Evolutionary conservation across 2,888 invertebrate genomes (phyloP).

Genomic region (Cataglyphis rosenhaueri): DNA sequence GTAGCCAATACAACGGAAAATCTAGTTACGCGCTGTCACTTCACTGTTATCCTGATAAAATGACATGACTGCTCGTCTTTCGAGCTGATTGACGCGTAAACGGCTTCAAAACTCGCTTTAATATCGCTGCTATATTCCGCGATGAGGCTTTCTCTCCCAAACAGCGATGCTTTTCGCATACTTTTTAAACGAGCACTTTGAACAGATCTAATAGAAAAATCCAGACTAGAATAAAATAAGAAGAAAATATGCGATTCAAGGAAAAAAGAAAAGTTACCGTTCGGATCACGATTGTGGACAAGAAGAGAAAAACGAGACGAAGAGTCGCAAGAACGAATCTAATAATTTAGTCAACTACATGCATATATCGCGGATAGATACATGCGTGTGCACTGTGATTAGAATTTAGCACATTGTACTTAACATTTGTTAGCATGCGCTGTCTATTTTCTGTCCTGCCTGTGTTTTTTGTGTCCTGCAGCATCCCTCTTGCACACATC

Average conservation of each 20-base stretch:
- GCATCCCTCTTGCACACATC: conserved; percentile 32
- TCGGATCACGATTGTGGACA: conserved; percentile 46
- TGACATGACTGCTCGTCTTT: conserved; percentile 30
- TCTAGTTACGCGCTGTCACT: conserved; percentile 20
- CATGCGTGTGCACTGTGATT: neutral
- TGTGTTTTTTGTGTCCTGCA: conserved; percentile 18
- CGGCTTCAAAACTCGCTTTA: conserved; percentile 43
- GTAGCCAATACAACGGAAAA: conserved; percentile 20
- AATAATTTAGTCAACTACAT: conserved; percentile 75
- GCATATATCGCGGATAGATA: conserved; percentile 43
- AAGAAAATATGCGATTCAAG: conserved; percentile 17
- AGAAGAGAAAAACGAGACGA: conserved; percentile 40
- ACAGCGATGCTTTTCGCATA: conserved; percentile 44
- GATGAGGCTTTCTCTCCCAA: neutral
- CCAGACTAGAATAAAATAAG: conserved; percentile 32
- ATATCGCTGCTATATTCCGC: conserved; percentile 20
- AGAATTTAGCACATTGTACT: neutral
- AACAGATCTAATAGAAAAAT: conserved; percentile 60
- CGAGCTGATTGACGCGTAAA: conserved; percentile 33
- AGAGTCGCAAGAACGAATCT: conserved; percentile 68
- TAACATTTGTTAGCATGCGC: conserved; percentile 20
- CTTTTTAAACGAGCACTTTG: conserved; percentile 57
- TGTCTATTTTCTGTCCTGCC: conserved; percentile 56
- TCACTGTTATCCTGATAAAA: conserved; percentile 44
- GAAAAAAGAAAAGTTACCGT: conserved; percentile 62